A percentile compares a stretch with the other conserved stretches of the same genome.
Conservation (phyloP, 2,888 invertebrate genomes). For the Chaitophorus viminalis region DNA sequence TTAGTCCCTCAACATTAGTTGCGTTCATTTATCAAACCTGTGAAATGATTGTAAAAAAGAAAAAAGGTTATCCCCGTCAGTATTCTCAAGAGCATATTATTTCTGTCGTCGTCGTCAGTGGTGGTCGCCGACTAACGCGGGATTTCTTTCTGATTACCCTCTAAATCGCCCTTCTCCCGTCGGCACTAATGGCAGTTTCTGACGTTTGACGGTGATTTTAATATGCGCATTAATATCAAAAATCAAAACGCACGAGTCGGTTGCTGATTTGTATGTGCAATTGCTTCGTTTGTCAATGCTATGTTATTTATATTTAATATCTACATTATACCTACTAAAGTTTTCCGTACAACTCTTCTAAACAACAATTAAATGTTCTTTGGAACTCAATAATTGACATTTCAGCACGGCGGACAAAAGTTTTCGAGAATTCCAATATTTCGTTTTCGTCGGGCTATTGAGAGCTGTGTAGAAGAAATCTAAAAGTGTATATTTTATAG, state of each 20-base stretch:
- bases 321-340: not conserved
- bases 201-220: conserved; percentile 8
- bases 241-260: not conserved
- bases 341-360: not conserved
- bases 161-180: not conserved
- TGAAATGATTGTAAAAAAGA: conserved; percentile 44
- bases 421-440: not conserved
- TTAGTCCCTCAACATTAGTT: conserved; percentile 44
- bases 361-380: not conserved
- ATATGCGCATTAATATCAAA: not conserved
- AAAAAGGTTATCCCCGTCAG: conserved; percentile 53
- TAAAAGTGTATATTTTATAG: too few species aligned
- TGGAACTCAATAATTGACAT: not conserved
- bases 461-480: not conserved
- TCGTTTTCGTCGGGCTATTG: not conserved
- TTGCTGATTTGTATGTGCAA: not conserved
- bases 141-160: conserved; percentile 51
- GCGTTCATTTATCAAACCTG: conserved; percentile 53
- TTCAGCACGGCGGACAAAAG: not conserved
- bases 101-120: not conserved
- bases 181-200: too few species aligned
- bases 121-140: not conserved
- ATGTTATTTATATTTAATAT: not conserved
- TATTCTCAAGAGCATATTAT: conserved; percentile 31
- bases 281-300: too few species aligned